Evolutionary conservation across 2,797 vertebrate species (phyloP).

Genomic region (Carcharodon carcharias): DNA sequence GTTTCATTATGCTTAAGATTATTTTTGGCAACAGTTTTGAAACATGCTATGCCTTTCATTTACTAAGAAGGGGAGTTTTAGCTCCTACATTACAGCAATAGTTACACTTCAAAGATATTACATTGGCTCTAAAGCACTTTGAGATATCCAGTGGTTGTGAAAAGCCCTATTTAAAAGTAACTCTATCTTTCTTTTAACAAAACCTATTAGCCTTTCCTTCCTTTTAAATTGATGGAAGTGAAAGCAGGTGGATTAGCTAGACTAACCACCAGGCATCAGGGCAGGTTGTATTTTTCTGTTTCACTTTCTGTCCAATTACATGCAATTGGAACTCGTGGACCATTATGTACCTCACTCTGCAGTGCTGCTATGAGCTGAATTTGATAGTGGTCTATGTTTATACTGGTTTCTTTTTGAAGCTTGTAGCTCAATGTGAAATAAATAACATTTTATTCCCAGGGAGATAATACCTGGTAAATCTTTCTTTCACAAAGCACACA

Average conservation of each 20-base stretch:
- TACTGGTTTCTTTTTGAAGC: not conserved
- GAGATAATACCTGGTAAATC: not conserved
- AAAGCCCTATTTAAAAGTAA: not conserved
- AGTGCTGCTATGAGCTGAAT: not conserved
- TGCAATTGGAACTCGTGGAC: not conserved
- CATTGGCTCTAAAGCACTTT: not conserved
- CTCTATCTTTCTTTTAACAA: not conserved
- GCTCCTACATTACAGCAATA: not conserved
- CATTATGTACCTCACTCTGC: not conserved
- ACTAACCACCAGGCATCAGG: not conserved
- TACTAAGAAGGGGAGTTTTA: not conserved
- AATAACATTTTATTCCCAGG: not conserved
- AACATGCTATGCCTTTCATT: not conserved
- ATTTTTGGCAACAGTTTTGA: not conserved
- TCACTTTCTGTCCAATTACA: not conserved
- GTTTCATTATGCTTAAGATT: not conserved
- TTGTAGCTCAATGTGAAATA: not conserved
- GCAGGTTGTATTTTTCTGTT: not conserved
- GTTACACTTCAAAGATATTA: not conserved
- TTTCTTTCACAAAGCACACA: not conserved
- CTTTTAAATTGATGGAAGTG: not conserved
- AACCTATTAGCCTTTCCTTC: not conserved
- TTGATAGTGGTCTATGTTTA: not conserved
- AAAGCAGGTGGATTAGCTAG: not conserved
- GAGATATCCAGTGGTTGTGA: not conserved